Percentiles rank a stretch among this genome's conserved stretches.
Conservation (phyloP, 2,113 vertebrate species). For the Zosterops pallidus region DNA sequence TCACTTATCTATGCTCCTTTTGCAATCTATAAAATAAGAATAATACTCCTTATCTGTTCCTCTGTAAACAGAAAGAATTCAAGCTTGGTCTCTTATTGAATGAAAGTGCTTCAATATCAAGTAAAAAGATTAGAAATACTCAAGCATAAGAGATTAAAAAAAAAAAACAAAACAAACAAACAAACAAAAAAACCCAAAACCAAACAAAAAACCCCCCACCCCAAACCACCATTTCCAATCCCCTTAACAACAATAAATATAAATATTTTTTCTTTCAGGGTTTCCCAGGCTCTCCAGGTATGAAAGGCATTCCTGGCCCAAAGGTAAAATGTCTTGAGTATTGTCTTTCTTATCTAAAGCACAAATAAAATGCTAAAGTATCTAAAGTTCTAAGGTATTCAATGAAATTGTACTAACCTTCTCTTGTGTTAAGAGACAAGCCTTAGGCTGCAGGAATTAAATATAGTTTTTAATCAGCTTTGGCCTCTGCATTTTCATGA, state of each 20-base stretch:
- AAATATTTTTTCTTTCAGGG: slow-evolving; percentile 77
- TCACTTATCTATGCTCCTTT: not conserved
- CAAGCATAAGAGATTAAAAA: not conserved
- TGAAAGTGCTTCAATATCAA: not conserved
- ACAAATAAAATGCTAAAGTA: not conserved
- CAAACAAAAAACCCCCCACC: too few species aligned
- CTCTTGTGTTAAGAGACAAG: not conserved
- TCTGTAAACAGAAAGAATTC: not conserved
- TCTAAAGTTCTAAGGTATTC: not conserved
- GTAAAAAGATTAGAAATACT: not conserved
- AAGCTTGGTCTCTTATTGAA: not conserved
- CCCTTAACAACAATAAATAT: not conserved
- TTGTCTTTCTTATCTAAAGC: not conserved
- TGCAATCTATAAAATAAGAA: not conserved
- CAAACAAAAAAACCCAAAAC: too few species aligned
- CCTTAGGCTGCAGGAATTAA: not conserved
- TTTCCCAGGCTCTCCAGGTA: slow-evolving; percentile 86
- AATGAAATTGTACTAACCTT: not conserved
- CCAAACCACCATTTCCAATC: not conserved
- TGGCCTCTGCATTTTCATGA: not conserved
- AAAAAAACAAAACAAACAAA: too few species aligned
- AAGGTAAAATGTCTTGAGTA: slow-evolving; percentile 78
- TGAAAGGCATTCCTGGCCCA: slow-evolving; percentile 83
- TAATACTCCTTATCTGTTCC: not conserved
- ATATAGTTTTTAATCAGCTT: not conserved